Conservation (phyloP, 1,140 invertebrate genomes). For the Halictus rubicundus region DNA sequence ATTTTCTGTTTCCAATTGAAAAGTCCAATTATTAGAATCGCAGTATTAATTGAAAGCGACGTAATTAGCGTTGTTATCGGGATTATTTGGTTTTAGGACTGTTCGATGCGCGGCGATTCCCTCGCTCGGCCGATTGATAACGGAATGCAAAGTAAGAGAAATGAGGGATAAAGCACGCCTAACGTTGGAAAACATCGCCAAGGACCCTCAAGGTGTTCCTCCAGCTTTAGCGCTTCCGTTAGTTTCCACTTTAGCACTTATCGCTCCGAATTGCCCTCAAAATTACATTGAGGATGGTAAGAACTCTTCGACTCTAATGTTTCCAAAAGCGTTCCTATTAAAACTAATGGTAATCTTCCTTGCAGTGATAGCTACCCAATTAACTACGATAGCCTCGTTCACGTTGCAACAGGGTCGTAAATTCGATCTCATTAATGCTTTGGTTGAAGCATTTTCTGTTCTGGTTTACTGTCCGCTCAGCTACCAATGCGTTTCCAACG, state of each 20-base stretch:
- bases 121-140: slow-evolving; percentile 85
- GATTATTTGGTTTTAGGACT: slow-evolving; percentile 75
- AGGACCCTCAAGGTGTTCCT: slow-evolving; percentile 73
- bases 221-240: slow-evolving; percentile 78
- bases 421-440: slow-evolving; percentile 82
- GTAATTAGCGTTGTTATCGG: not conserved
- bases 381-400: slow-evolving; percentile 82
- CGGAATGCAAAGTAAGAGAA: slow-evolving; percentile 81
- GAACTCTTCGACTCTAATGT: not conserved
- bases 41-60: not conserved
- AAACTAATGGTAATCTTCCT: slow-evolving; percentile 44
- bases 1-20: not conserved
- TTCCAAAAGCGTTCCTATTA: not conserved
- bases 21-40: not conserved
- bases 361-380: slow-evolving; percentile 84
- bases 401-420: slow-evolving; percentile 82
- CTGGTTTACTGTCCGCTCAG: slow-evolving; percentile 84
- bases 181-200: slow-evolving; percentile 85
- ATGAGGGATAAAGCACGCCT: slow-evolving; percentile 87
- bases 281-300: slow-evolving; percentile 83
- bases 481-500: slow-evolving; percentile 77
- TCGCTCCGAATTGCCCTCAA: slow-evolving; percentile 80
- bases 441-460: slow-evolving; percentile 86
- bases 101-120: slow-evolving; percentile 85
- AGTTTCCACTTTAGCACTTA: slow-evolving; percentile 80